These are phyloP conservation scores for Stegodyphus mimosarum DNA, from an alignment of 1,140 invertebrate genomes.

Conservation along the genomic window DNA sequence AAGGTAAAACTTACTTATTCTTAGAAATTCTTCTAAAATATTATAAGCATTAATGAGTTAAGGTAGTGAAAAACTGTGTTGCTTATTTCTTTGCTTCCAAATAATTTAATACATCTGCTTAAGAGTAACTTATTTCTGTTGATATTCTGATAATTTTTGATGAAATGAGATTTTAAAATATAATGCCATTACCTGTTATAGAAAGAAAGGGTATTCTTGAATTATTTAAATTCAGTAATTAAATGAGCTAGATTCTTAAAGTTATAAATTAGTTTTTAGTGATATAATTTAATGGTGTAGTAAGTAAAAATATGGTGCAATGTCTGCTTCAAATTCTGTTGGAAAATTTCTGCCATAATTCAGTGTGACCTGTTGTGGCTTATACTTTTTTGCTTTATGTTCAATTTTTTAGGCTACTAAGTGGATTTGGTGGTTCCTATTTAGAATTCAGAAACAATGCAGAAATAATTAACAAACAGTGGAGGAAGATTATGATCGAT, in stretches of 20 bases:
- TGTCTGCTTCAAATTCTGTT: background rate
- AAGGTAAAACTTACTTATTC: conserved; percentile 71
- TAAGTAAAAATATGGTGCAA: no score
- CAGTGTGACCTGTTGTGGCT: background rate
- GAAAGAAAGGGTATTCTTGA: no score
- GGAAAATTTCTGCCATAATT: background rate
- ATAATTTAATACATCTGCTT: no score
- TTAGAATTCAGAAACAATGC: conserved; percentile 74
- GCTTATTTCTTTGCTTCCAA: background rate
- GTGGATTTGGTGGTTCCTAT: conserved; percentile 72
- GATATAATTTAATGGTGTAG: no score
- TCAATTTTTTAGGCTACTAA: conserved; percentile 72
- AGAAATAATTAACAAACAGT: conserved; percentile 75
- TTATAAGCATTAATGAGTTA: no score
- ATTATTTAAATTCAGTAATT: no score
- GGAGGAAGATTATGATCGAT: conserved; percentile 84
- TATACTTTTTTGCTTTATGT: conserved; percentile 14
- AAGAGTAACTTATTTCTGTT: no score
- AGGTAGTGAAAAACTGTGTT: background rate
- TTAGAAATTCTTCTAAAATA: background rate
- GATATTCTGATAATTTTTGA: no score
- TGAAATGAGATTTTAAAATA: no score
- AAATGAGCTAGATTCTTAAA: no score
- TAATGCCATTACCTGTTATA: no score
- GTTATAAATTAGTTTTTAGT: no score